Evolutionary conservation across 2,113 vertebrate species (phyloP), one percentile per base, ranked within the genome.

Genomic region (Mungos mungo): DNA sequence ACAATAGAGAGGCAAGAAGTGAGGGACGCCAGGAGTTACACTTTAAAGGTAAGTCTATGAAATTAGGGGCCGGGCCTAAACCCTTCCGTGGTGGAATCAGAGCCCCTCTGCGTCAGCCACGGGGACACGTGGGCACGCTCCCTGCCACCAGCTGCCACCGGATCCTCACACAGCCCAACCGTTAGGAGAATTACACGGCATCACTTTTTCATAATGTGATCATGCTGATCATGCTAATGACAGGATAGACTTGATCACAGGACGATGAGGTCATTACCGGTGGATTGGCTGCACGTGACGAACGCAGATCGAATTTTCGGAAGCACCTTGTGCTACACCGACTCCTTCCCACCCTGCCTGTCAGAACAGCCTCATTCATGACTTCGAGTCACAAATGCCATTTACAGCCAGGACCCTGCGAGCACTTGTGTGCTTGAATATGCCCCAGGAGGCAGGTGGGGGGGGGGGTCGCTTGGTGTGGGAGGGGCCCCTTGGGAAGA

Each of bases 91-190:
- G 74, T 2, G 19, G 38, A 25, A 38, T 12, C 13, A 5, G 60
- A 83, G 65, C 41, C 11, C 23, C 4, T 25, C 57, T 1, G 0
- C 1, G 3, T 19, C 3, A 4, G 9, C 45, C 12, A 0, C 16
- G 11, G 38, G 5, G 45, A 1, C 27, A 19, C 1, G 0, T 38
- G 38, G 3, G 31, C 3, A 1, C 31, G 16, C 33, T 25, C 60
- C 2, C 12, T 3, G 0, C 23, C 38, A 0, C 31, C 76, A 9
- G 54, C 2, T 8, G 23, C 27, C 15, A 41, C 41, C 21, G 2
- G 50, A 25, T 29, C 5, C 63, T 0, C 52, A 2, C 45, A 1
- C 0, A 7, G n/a, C 15, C 41, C 7, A 9, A 4, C 57, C 54
- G 1, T 45, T 16, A 13, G 60, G 69, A 57, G 35, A n/a, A 50